Base-by-base conservation (phyloP, 2,888 invertebrate species). In the Gari tellinella region DNA sequence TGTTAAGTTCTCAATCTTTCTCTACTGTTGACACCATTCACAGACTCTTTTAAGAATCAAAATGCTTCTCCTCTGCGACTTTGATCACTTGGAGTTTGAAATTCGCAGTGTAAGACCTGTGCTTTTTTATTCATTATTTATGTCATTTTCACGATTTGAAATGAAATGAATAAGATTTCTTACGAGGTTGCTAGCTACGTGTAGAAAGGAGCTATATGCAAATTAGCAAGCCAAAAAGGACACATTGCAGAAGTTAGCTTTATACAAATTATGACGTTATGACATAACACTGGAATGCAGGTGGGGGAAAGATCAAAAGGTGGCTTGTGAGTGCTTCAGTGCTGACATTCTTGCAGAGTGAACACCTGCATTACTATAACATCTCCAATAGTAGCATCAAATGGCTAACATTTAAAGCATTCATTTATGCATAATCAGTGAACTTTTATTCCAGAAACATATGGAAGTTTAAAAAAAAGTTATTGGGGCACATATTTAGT, bases 31-130 rank as follows among this genome's bases (percentile, higher is more conserved):
- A 19, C 43, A 43, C 43, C 43, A 43, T 43, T 43, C 43, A 17
- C 43, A 19, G 19, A 43, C 43, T 19, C 43, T 43, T 43, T 43
- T 43, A 17, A 4, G n/a, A 15, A 43, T 4, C 43, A 17, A 17
- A 17, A 43, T 43, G 43, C 43, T 31, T 31, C 31, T 31, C 31
- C 43, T 43, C 43, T 43, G 43, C 43, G 19, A 43, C n/a, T 19
- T 43, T 15, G 4, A 43, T 43, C 19, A 43, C 43, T 43, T 43
- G 4, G n/a, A 43, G 19, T 14, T 43, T 43, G 19, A 43, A 43
- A 14, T 5, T 43, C 5, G 19, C 43, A 43, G n/a, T 43, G 43
- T 43, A 14, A 17, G 43, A 15, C 4, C 19, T 43, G 19, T 43
- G 43, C 15, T 15, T 43, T 43, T 43, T 14, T 4, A 31, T 31